Conservation (phyloP, 1,140 invertebrate genomes). For the Philopotamus ludificatus region DNA sequence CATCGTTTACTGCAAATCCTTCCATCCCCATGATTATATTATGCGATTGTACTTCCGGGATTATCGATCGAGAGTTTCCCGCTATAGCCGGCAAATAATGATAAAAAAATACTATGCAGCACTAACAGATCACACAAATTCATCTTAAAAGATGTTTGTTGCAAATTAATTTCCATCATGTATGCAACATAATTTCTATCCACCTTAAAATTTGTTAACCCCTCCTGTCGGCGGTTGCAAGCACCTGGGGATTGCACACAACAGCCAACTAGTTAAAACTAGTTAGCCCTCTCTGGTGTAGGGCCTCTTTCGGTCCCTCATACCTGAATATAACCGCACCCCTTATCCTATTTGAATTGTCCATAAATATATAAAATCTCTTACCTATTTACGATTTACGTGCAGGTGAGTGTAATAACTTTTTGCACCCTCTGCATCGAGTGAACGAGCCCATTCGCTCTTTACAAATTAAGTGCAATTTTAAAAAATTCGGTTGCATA, state of each 20-base stretch:
- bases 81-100: too few species aligned
- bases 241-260: constrained; percentile 36
- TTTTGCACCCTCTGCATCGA: neutral
- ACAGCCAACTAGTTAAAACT: constrained; percentile 39
- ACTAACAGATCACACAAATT: too few species aligned
- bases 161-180: too few species aligned
- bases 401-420: constrained; percentile 1
- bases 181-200: too few species aligned
- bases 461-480: neutral
- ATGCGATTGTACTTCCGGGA: constrained; percentile 4
- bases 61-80: constrained; percentile 13
- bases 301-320: constrained; percentile 30
- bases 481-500: neutral
- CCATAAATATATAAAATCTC: constrained; percentile 40
- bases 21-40: constrained; percentile 26
- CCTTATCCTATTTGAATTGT: constrained; percentile 34
- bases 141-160: too few species aligned
- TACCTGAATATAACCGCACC: constrained; percentile 11
- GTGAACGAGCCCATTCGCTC: neutral
- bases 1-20: constrained; percentile 27
- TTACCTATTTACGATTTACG: constrained; percentile 3
- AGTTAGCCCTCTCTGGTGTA: constrained; percentile 34
- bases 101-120: too few species aligned
- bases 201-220: neutral
- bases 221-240: neutral